A percentile compares a stretch with the other conserved stretches of the same genome.
phyloP scores from a whole-genome alignment of 2,113 vertebrate species.

The Cisticola juncidis region DNA sequence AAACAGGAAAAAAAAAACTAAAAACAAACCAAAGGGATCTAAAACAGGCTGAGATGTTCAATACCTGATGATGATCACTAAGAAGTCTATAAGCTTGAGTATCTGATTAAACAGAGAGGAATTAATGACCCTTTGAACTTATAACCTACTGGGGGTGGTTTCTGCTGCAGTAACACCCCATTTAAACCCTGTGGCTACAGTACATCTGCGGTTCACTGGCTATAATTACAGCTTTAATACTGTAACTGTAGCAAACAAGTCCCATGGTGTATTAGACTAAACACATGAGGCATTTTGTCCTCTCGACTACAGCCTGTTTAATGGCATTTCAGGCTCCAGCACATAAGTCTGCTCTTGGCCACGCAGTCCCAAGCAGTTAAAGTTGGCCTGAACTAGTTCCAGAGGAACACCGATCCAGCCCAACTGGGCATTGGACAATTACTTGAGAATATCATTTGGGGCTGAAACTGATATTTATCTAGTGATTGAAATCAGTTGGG shows the following conservation, averaged over 20 bases:
- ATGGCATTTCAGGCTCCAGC: conserved; percentile 73
- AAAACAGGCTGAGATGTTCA: conserved; percentile 3
- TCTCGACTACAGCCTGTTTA: conserved; percentile 68
- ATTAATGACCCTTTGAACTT: conserved; percentile 73
- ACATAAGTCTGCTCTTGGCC: conserved; percentile 74
- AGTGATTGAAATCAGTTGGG: conserved; percentile 79
- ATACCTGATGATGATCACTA: conserved; percentile 26
- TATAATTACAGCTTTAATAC: conserved; percentile 76
- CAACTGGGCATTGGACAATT: conserved; percentile 72
- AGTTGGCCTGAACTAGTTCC: conserved; percentile 71
- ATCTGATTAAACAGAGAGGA: conserved; percentile 39
- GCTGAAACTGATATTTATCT: conserved; percentile 78
- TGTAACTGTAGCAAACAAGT: conserved; percentile 70
- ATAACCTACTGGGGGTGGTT: conserved; percentile 67
- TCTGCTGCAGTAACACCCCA: conserved; percentile 61
- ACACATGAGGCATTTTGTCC: conserved; percentile 56
- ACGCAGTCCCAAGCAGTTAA: conserved; percentile 33
- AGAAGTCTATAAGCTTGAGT: background rate
- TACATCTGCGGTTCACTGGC: conserved; percentile 72
- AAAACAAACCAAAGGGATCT: background rate
- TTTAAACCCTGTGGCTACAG: conserved; percentile 62
- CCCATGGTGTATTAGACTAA: conserved; percentile 60
- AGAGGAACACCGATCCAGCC: conserved; percentile 72
- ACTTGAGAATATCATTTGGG: conserved; percentile 70
- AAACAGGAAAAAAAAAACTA: background rate